Evolutionary conservation across 2,888 invertebrate species (phyloP), one percentile per base, ranked within the genome.

Genomic region (Cephus pulcher): DNA sequence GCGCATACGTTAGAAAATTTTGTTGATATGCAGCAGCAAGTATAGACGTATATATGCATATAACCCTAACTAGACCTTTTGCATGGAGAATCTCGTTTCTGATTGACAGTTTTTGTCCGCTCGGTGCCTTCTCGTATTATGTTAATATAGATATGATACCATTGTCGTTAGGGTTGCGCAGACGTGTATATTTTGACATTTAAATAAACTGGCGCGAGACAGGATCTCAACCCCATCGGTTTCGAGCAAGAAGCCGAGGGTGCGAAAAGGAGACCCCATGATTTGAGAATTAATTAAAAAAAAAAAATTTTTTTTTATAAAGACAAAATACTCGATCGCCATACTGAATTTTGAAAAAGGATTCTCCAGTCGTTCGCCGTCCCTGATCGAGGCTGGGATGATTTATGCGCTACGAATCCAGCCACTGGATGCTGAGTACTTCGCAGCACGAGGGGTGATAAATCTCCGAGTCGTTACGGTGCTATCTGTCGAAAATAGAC

Each of bases 171-270:
- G 40, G 40, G 23, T 23, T 80, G 82, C 79, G 84, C 84, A 83
- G 82, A 81, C 86, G 85, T 81, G 85, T 88, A 84, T 91, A 90
- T 90, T 91, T 90, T 91, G 91, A 90, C 91, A 90, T 90, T 91
- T 87, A 88, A 89, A 89, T 90, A 86, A 83, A 83, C 78, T 76
- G 34, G 34, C 70, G 79, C 40, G 40, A 56, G 23, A 56, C 40
- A 23, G 40, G 40, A 56, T 56, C 40, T 2, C 23, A 56, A 56
- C 40, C 40, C 40, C 40, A 56, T 56, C 23, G 23, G 1, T 23
- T 1, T 6, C 0, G 40, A 23, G 40, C 23, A 23, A 56, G 40
- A 23, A 23, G 40, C 40, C 40, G 1, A 56, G 40, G 40, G 40
- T 56, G 40, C 40, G 15, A 56, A 23, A 23, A 40, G 1, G 40